These are phyloP conservation scores for Stigmatopora nigra DNA, from an alignment of 2,113 vertebrate species.

Conservation along the genomic window DNA sequence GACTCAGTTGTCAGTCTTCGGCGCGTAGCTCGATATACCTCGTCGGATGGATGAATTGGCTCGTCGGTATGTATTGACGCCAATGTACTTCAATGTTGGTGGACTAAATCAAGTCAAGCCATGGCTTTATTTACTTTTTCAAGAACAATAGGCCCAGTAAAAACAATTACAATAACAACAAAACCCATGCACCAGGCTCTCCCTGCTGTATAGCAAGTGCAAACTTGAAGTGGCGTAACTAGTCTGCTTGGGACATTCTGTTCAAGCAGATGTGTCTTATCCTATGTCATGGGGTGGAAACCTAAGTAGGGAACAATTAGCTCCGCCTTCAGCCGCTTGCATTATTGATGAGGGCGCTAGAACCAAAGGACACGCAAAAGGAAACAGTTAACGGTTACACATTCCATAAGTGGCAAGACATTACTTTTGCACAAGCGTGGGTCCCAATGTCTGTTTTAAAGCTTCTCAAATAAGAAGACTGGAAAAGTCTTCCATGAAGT, in stretches of 20 bases:
- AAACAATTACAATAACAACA: not conserved
- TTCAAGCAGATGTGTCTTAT: not conserved
- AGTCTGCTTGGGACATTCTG: not conserved
- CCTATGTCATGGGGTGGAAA: not conserved
- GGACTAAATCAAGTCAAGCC: not conserved
- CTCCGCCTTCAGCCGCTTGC: not conserved
- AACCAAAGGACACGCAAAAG: not conserved
- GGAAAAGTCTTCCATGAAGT: not conserved
- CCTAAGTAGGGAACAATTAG: not conserved
- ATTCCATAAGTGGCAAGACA: not conserved
- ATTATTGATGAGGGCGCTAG: not conserved
- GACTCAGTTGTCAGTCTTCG: slow-evolving; percentile 41
- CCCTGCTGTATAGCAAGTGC: not conserved
- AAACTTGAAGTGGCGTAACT: not conserved
- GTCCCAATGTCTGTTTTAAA: not conserved
- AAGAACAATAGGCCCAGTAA: not conserved
- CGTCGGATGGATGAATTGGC: not conserved
- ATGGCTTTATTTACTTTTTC: not conserved
- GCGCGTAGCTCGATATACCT: not conserved
- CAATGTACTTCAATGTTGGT: not conserved
- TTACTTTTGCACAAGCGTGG: not conserved
- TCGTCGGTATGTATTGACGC: not conserved
- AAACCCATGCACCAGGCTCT: not conserved
- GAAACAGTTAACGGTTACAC: not conserved
- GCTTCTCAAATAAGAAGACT: not conserved